Conservation (phyloP, 2,113 vertebrate species). For the Melanotaenia duboulayi region DNA sequence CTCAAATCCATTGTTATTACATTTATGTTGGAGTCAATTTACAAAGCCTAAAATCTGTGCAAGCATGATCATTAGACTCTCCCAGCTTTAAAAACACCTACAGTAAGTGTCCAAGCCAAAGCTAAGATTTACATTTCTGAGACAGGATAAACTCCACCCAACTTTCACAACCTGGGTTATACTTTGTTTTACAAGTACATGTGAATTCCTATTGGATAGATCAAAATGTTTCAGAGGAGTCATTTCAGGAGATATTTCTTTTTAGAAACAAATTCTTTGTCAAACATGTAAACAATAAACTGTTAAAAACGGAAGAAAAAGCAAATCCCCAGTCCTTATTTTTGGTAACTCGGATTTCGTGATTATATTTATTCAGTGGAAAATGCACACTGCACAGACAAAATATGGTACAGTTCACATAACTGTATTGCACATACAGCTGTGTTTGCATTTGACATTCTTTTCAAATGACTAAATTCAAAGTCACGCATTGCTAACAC, state of each 20-base stretch:
- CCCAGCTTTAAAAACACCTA: background rate
- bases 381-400: background rate
- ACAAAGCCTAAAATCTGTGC: background rate
- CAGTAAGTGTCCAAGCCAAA: background rate
- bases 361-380: too few species aligned
- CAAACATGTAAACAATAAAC: too few species aligned
- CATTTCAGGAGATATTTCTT: background rate
- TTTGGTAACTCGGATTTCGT: too few species aligned
- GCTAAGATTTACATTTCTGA: conserved; percentile 7
- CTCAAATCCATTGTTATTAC: too few species aligned
- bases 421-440: background rate
- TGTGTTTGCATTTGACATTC: background rate
- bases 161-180: background rate
- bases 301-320: background rate
- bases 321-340: background rate
- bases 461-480: background rate
- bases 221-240: background rate
- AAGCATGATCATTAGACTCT: conserved; percentile 1
- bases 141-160: background rate
- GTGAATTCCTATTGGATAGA: background rate
- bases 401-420: background rate
- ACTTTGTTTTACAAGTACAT: background rate
- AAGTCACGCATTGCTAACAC: conserved; percentile 7
- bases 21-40: background rate
- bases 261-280: too few species aligned